Evolutionary conservation across 2,888 invertebrate genomes (phyloP), one percentile per base, ranked within the genome.

Genomic region (Thysanoteuthis rhombus): DNA sequence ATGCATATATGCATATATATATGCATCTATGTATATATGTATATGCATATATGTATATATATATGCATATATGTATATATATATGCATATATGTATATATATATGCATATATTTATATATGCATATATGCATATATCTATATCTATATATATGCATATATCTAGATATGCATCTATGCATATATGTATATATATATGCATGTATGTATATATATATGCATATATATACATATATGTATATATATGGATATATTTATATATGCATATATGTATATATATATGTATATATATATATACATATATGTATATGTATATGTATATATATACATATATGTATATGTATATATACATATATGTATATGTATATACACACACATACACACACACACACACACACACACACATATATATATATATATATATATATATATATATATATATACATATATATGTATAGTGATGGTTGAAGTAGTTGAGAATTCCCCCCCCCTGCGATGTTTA

Each of bases 281-380:
- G 38, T 36, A 90, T 36, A 36, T 38, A 90, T 90, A 90, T 90
- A 38, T 39, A 12, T 38, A 25, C 38, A 90, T 38, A 90, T 90
- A 90, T 90, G 38, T 90, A 90, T 39, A 38, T 90, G 38, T 38
- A 90, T 38, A 90, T 90, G 38, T 90, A 90, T 90, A 90, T 90
- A 90, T 90, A 38, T 38, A 89, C 3, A 89, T 89, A 90, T 32
- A 90, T 90, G 6, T 39, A 90, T 32, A 90, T 32, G n/a, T n/a
- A 36, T 32, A 90, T 32, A 90, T 90, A 90, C 6, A 91, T 40
- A 91, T 40, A 16, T 28, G 42, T 40, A 91, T 40, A 91, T 40
- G 42, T 40, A 91, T 2, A 91, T 3, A 91, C n/a, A 91, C 6
- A 91, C 25, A 91, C 25, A 91, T 40, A 91, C 25, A 42, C n/a